Evolutionary conservation across 2,888 invertebrate genomes (phyloP).

Genomic region (Disparrhopalites patrizii): DNA sequence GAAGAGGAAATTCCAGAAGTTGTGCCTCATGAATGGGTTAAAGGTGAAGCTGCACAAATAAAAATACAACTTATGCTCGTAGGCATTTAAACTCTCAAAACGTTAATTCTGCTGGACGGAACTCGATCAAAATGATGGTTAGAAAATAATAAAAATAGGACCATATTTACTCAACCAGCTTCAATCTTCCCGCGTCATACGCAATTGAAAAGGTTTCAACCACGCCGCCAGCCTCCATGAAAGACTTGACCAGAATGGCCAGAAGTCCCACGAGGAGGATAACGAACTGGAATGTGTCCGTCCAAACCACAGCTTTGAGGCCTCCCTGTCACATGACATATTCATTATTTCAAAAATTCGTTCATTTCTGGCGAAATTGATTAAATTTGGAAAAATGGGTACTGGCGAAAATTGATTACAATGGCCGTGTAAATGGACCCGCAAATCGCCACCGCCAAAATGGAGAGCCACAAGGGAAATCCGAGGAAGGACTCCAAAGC

Average conservation of each 20-base stretch:
- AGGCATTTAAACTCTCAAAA: too few relatives aligned
- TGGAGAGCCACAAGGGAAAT: slow-evolving; percentile 33
- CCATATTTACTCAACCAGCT: slow-evolving; percentile 19
- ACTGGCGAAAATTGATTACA: too few relatives aligned
- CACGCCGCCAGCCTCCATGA: slow-evolving; percentile 41
- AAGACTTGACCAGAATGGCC: slow-evolving; percentile 35
- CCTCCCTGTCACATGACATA: slow-evolving; percentile 34
- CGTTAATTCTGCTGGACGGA: too few relatives aligned
- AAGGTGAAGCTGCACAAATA: slow-evolving; percentile 29
- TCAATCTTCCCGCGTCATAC: slow-evolving; percentile 28
- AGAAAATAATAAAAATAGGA: too few relatives aligned
- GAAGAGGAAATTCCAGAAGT: slow-evolving; percentile 37
- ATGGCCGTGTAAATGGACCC: slow-evolving; percentile 34
- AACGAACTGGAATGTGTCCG: slow-evolving; percentile 41
- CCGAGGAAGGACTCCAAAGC: slow-evolving; percentile 43
- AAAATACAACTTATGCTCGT: slow-evolving; percentile 1
- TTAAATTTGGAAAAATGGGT: too few relatives aligned
- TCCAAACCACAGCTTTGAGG: slow-evolving; percentile 36
- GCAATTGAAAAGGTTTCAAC: slow-evolving; percentile 35
- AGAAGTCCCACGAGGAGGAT: slow-evolving; percentile 45
- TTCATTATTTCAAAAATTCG: neutral
- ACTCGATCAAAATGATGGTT: too few relatives aligned
- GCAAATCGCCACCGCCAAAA: slow-evolving; percentile 34
- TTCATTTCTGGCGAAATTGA: too few relatives aligned
- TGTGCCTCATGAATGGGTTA: slow-evolving; percentile 34